Evolutionary conservation across 2,113 vertebrate genomes (phyloP), one percentile per base, ranked within the genome.

Genomic region (Paratilapia polleni): DNA sequence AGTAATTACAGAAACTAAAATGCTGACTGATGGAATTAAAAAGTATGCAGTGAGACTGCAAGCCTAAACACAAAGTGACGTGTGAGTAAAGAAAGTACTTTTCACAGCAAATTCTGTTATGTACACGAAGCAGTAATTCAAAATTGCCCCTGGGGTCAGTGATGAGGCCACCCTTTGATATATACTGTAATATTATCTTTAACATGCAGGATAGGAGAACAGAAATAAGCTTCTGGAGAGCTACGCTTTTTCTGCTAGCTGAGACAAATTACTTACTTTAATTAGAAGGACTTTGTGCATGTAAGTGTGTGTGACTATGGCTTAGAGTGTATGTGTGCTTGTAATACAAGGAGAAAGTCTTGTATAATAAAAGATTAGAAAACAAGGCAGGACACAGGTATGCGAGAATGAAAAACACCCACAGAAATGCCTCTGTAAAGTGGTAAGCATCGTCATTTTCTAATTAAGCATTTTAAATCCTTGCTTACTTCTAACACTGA

Each of bases 111-210:
- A 24, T 54, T 87, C 22, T 77, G 66, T 26, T 17, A 14, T n/a
- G 24, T 73, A 54, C 47, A 54, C 26, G 54, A 54, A 73, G 26
- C 74, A 81, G 56, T n/a, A 62, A 70, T 83, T 88, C 66, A 89
- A 64, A 89, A 70, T 52, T 54, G 54, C 78, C 17, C 80, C 80
- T 70, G 78, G 88, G 78, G 78, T 34, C 11, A 15, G 22, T 54
- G 75, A 80, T 83, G 73, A 86, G 43, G 31, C 59, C 10, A 20
- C 49, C 80, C 81, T 89, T 87, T 88, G 61, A 92, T 83, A 83
- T 56, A 77, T 43, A 82, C 54, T 75, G 78, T 77, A 64, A 63
- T 74, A 43, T 57, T 61, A 84, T 78, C 61, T 59, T 91, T 41
- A 62, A 58, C 77, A 70, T 76, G 70, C 36, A 78, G 74, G 66